Percentiles rank a stretch among this genome's conserved stretches.
Evolutionary conservation across 2,113 vertebrate genomes (phyloP).

Genomic region (Grantiella picta): DNA sequence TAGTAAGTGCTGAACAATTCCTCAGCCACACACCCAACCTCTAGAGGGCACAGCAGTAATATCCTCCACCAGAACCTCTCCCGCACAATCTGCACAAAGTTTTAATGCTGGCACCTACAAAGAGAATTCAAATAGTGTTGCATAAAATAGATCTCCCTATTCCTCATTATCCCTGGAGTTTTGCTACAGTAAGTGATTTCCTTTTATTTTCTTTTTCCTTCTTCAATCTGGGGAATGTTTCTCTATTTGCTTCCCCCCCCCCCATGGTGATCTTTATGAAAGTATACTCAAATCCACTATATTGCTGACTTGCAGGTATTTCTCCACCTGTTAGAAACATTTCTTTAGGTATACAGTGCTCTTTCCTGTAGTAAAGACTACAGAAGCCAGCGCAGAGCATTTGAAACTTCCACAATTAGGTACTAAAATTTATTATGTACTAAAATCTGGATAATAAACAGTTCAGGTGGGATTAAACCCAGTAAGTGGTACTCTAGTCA

Average conservation of each 20-base stretch:
- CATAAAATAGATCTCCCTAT: background rate
- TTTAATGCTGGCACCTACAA: background rate
- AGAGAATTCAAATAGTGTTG: background rate
- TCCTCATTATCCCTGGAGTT: background rate
- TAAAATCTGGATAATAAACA: conserved; percentile 28
- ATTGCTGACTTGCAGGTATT: background rate
- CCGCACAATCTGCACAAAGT: background rate
- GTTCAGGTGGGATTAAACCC: conserved; percentile 7
- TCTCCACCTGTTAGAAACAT: background rate
- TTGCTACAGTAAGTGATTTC: background rate
- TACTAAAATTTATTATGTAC: background rate
- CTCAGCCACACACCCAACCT: background rate
- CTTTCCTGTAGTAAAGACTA: background rate
- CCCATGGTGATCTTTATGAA: background rate
- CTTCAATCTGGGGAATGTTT: background rate
- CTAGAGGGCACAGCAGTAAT: conserved; percentile 1
- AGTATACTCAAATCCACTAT: background rate
- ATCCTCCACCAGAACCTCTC: background rate
- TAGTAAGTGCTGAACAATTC: background rate
- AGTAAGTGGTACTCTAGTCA: background rate
- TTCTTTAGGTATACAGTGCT: background rate
- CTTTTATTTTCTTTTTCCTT: background rate
- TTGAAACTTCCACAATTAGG: conserved; percentile 24
- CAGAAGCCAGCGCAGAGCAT: background rate
- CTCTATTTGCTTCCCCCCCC: background rate